phyloP scores from a whole-genome alignment of 2,113 vertebrate species.

The Glaucomys volans region DNA sequence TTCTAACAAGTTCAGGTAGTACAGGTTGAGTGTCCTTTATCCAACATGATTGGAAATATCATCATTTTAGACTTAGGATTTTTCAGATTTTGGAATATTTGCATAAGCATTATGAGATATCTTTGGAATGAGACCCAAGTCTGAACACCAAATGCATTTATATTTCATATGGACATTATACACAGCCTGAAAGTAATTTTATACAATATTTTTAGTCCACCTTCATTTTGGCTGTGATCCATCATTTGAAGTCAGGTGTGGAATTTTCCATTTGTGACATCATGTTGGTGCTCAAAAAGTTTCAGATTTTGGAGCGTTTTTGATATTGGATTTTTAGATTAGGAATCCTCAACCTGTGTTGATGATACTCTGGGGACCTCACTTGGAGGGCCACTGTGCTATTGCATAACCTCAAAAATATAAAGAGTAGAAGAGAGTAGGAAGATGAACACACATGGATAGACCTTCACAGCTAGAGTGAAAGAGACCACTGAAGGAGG shows the following conservation, averaged over 20 bases:
- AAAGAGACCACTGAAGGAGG: accelerated
- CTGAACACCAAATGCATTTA: background rate
- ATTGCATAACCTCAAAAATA: background rate
- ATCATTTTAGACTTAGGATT: background rate
- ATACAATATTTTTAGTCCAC: background rate
- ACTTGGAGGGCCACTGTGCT: background rate
- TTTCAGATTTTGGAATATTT: background rate
- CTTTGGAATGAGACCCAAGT: background rate
- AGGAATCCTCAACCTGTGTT: background rate
- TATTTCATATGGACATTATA: background rate
- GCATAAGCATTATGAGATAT: background rate
- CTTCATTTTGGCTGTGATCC: background rate
- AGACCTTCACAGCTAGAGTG: background rate
- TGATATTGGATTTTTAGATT: background rate
- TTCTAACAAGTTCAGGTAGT: background rate
- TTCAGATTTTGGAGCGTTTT: background rate
- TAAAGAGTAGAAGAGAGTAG: background rate
- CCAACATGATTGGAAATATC: background rate
- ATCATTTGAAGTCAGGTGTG: background rate
- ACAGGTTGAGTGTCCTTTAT: background rate
- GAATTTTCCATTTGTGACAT: background rate
- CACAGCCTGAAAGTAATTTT: background rate
- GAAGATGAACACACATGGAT: too few relatives aligned
- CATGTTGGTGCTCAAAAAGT: background rate
- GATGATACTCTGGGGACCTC: background rate